These are phyloP conservation scores for Peromyscus polionotus DNA, from an alignment of 2,113 vertebrate genomes.

Conservation along the genomic window DNA sequence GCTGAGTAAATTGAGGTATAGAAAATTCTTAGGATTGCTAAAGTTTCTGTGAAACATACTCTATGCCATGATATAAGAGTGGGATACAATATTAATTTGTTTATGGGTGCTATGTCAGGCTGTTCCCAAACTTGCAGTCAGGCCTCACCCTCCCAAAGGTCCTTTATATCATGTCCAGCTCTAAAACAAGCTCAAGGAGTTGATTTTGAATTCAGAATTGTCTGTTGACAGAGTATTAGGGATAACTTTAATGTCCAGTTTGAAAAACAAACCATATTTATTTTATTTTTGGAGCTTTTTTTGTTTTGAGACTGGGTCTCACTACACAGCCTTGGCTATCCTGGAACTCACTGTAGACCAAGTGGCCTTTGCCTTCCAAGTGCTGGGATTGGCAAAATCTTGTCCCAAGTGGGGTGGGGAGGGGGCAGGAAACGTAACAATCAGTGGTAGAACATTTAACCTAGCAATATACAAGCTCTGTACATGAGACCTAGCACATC, in stretches of 20 bases:
- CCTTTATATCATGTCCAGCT: background rate
- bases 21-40: background rate
- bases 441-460: background rate
- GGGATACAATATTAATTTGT: background rate
- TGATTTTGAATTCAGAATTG: background rate
- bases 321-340: background rate
- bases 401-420: background rate
- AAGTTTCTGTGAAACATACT: background rate
- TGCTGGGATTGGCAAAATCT: background rate
- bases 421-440: background rate
- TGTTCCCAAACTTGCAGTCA: background rate
- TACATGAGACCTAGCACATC: background rate
- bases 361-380: background rate
- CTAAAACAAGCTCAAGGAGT: background rate
- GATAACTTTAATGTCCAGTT: background rate
- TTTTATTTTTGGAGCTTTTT: background rate
- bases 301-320: background rate
- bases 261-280: background rate
- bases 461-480: background rate
- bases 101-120: background rate
- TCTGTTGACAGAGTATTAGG: background rate
- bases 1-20: background rate
- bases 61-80: background rate
- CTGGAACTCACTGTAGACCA: background rate
- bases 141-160: background rate